Conservation (phyloP, 2,797 vertebrate species). For the Phrynocephalus forsythii region DNA sequence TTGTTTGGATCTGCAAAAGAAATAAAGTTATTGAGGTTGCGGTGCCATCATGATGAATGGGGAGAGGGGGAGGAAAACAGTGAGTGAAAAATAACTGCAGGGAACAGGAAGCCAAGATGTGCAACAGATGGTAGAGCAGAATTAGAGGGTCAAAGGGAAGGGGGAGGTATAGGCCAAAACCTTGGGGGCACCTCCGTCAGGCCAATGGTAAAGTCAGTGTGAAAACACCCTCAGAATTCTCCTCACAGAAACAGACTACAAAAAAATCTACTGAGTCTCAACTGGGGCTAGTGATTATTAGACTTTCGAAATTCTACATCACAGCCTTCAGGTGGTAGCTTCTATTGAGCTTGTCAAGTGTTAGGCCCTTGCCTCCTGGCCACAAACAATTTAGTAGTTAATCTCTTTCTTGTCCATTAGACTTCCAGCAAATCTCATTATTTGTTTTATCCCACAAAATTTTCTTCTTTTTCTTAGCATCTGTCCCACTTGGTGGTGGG, state of each 20-base stretch:
- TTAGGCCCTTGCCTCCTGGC: no score
- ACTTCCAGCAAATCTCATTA: no score
- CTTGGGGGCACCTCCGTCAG: background rate
- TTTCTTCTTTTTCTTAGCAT: no score
- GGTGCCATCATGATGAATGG: background rate
- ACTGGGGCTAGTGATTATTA: no score
- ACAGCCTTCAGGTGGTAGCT: no score
- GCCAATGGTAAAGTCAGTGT: background rate
- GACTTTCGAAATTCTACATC: no score
- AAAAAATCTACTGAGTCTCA: no score
- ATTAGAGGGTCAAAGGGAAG: background rate
- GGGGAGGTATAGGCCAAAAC: background rate
- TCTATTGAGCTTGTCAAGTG: no score
- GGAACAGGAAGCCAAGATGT: background rate
- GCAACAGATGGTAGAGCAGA: background rate
- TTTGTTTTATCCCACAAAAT: no score
- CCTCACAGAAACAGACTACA: background rate
- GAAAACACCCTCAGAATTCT: background rate
- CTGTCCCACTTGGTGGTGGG: no score
- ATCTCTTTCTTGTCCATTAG: no score
- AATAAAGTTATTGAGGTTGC: background rate
- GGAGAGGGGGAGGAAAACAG: background rate
- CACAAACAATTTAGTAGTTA: no score
- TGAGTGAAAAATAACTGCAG: background rate
- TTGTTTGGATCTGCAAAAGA: background rate